phyloP scores from a whole-genome alignment of 2,113 vertebrate genomes.

The Silurus glanis region DNA sequence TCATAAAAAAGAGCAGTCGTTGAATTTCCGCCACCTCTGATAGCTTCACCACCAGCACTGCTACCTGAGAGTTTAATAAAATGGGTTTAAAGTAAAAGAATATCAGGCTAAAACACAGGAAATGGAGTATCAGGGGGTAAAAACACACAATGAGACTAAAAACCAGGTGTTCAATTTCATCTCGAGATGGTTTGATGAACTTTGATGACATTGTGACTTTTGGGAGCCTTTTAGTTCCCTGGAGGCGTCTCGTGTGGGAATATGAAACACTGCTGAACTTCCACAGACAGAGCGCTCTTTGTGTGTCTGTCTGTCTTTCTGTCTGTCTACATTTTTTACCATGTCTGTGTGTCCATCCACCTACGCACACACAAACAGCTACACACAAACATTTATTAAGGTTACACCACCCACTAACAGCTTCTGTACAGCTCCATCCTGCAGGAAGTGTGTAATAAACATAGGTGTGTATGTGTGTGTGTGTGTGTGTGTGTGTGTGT shows the following conservation, averaged over 20 bases:
- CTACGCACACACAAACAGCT: neutral
- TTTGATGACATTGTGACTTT: neutral
- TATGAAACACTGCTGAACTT: neutral
- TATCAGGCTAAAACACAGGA: neutral
- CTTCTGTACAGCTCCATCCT: neutral
- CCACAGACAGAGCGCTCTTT: neutral
- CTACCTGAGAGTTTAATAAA: too few relatives aligned
- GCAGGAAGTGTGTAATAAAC: neutral
- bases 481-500: neutral
- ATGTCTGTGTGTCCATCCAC: neutral
- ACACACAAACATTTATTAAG: neutral
- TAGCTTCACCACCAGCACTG: too few relatives aligned
- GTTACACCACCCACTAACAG: neutral
- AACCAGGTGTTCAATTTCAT: neutral
- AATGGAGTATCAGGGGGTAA: neutral
- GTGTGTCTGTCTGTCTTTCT: neutral
- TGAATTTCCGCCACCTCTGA: too few relatives aligned
- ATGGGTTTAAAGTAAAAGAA: neutral
- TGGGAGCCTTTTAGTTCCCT: conserved; percentile 1
- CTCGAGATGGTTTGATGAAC: neutral
- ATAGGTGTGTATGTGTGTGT: neutral
- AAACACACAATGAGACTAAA: neutral
- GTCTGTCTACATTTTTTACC: neutral
- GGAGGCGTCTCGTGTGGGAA: conserved; percentile 1
- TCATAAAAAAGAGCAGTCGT: too few relatives aligned